Evolutionary conservation across 2,888 invertebrate species (phyloP).

Genomic region (Scaeva pyrastri): DNA sequence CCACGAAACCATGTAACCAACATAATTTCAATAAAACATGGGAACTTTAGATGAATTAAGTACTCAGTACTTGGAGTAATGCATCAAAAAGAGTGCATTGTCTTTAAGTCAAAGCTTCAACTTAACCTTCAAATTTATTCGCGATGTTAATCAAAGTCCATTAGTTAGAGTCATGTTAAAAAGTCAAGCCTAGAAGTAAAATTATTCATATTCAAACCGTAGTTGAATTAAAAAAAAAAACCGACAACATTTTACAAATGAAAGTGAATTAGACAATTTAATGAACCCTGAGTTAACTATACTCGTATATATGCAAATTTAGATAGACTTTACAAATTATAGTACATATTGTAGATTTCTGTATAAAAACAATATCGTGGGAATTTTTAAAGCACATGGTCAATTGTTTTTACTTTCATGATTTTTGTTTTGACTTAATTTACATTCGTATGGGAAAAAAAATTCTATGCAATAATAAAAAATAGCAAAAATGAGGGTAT

Average conservation of each 20-base stretch:
- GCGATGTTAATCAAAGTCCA: neutral
- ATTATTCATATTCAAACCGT: neutral
- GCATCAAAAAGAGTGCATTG: slow-evolving; percentile 9
- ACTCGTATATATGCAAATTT: slow-evolving; percentile 32
- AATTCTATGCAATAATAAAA: slow-evolving; percentile 9
- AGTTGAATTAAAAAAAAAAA: slow-evolving; percentile 29
- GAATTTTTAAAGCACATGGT: slow-evolving; percentile 35
- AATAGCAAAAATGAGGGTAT: neutral
- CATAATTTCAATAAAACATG: too few species aligned
- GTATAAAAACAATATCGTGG: slow-evolving; percentile 40
- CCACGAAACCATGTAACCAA: too few species aligned
- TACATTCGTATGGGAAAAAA: slow-evolving; percentile 14
- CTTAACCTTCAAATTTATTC: slow-evolving; percentile 52
- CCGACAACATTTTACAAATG: too few species aligned
- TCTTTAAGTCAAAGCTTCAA: neutral
- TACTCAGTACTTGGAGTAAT: too few species aligned
- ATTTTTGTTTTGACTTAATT: slow-evolving; percentile 34
- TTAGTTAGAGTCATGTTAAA: neutral
- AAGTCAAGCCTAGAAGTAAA: neutral
- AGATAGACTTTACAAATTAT: slow-evolving; percentile 34
- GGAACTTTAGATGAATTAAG: too few species aligned
- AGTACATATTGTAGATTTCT: slow-evolving; percentile 25
- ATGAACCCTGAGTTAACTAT: slow-evolving; percentile 42
- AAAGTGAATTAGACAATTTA: slow-evolving; percentile 44
- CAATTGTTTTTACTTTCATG: slow-evolving; percentile 31